Base-by-base conservation (phyloP, 2,797 vertebrate species). In the Telmatherina bonti region DNA sequence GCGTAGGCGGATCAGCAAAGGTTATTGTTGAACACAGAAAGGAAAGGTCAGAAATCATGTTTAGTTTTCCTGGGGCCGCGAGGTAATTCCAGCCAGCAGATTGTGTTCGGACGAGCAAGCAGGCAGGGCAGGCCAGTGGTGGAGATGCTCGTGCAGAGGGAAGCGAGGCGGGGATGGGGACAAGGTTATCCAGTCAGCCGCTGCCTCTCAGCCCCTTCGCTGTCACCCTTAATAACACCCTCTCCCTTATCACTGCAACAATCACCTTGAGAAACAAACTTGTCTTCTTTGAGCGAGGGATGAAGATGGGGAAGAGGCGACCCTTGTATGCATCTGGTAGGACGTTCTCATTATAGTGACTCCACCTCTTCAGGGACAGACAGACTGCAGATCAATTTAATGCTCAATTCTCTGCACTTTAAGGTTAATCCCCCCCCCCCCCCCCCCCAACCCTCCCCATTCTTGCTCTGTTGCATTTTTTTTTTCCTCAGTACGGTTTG, bases 41-140 rank as follows among this genome's bases (percentile, higher is more conserved):
- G 91, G 89, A 94, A 95, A 94, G 94, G 94, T 95, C 93, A 94
- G 91, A 91, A 93, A 94, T 94, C 93, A 93, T 94, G 94, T 94
- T 94, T 94, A 91, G 92, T 94, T 93, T 94, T 94, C 91, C 90
- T 87, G 87, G 67, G 91, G 91, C 93, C 81, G 89, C 71, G 92
- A 93, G 88, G 91, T 92, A 93, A 94, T 94, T 94, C 90, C 90
- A 91, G 85, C 88, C 85, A 89, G 92, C 93, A 93, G 92, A 94
- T 93, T 93, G 92, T 90, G 90, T 94, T 90, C 89, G 90, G 88
- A 84, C 66, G 86, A 87, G 84, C 81, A 85, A 54, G 91, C 85
- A 85, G 79, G 88, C 86, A 76, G 89, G 87, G 84, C 82, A 88
- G 89, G 86, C 87, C 82, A 61, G 84, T 77, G 86, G 86, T 81